Base-by-base conservation (phyloP, 2,113 vertebrate genomes). In the Hiodon tergisus region DNA sequence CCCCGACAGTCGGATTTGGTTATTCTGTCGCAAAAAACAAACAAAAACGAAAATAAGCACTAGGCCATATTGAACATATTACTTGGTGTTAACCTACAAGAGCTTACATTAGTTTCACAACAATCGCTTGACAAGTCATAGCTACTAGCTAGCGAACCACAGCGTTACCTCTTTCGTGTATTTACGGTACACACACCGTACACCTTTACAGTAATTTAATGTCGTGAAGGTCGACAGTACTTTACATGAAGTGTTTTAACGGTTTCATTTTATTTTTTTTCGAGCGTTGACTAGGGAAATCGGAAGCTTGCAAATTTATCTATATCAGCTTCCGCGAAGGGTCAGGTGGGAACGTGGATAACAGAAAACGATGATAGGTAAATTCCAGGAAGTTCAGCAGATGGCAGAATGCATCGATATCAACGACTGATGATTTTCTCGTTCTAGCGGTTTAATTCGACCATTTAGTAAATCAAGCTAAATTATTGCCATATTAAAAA, bases 321-420 rank as follows among this genome's bases (percentile, higher is more conserved):
- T 4, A 3, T 10, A 73, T 50, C 51, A 17, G 61, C 72, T 73
- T 73, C 72, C 72, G 72, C 17, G 53, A 54, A 63, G 52, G 14
- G 7, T 46, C 9, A 65, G 61, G 61, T 3, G 6, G 51, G 14
- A 17, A 31, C 46, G 65, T 68, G 46, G 65, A 68, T 75, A 6
- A 48, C 31, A 48, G 73, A 75, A 52, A 54, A 52, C 62, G 53
- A 67, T 7, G 63, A 66, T 74, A 2, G 52, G 6, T 2, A 55
- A 3, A 51, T 13, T 3, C 3, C 14, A 75, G 73, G 73, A 16
- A 57, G 59, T 68, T 8, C 8, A 59, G 47, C 2, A 2, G 73
- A 59, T 75, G 17, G 46, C 47, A 75, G 73, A 75, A 55, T 14
- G n/a, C 63, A 58, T 67, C 31, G 65, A 67, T 75, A 17, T 58